These are phyloP conservation scores for Hyposmocoma kahamanoa DNA, from an alignment of 1,140 invertebrate species.

Conservation along the genomic window DNA sequence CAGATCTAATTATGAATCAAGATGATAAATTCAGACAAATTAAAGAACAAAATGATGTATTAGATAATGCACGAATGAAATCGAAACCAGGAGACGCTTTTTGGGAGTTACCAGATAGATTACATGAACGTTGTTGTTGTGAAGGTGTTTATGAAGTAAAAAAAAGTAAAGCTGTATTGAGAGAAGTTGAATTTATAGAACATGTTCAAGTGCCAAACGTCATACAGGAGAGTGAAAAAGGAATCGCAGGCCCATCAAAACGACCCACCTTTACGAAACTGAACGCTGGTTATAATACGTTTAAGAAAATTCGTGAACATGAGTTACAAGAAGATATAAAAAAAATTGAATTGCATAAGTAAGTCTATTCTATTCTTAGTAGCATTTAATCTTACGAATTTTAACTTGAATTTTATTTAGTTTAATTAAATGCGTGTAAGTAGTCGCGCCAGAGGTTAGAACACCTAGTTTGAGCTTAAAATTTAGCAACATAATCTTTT, in stretches of 20 bases:
- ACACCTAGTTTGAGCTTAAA: too few species aligned
- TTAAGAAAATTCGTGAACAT: constrained; percentile 37
- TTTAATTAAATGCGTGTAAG: too few species aligned
- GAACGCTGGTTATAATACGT: constrained; percentile 34
- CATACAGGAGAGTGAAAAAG: constrained; percentile 53
- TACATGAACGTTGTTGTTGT: constrained; percentile 45
- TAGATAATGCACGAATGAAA: constrained; percentile 44
- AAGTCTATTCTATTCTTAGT: too few species aligned
- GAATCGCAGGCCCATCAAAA: constrained; percentile 25
- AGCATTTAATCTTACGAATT: too few species aligned
- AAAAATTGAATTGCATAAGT: constrained; percentile 54
- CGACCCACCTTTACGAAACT: constrained; percentile 26
- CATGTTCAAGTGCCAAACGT: constrained; percentile 55
- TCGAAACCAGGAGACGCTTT: constrained; percentile 32
- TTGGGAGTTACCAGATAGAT: constrained; percentile 47
- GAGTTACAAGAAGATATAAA: constrained; percentile 34
- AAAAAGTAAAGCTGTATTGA: constrained; percentile 37
- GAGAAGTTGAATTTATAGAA: constrained; percentile 38
- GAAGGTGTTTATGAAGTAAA: constrained; percentile 40
- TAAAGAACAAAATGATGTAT: constrained; percentile 45
- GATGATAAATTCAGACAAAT: constrained; percentile 38
- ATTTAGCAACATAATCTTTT: too few species aligned
- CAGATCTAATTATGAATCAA: constrained; percentile 54
- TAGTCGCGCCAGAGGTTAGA: too few species aligned
- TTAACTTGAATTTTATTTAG: too few species aligned